Conservation (phyloP, 2,888 invertebrate genomes). For the Nephrotoma appendiculata region DNA sequence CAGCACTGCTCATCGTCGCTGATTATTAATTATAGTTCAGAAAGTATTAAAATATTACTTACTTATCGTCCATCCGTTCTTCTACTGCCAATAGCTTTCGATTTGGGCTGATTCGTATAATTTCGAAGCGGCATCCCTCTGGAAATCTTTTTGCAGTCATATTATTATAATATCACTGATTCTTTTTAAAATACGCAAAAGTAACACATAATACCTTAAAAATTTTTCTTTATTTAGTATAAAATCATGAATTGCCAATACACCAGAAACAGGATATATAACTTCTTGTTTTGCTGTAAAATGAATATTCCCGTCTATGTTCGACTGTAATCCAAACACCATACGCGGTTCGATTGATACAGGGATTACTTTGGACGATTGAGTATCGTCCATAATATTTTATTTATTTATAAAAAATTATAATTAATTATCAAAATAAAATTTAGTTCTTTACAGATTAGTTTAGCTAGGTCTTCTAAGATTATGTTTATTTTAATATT, state of each 20-base stretch:
- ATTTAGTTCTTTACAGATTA: neutral
- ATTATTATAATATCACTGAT: neutral
- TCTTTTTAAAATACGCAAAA: neutral
- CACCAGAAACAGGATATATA: conserved; percentile 66
- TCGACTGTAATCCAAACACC: conserved; percentile 28
- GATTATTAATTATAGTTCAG: neutral
- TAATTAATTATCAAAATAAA: conserved; percentile 3
- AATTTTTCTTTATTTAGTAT: conserved; percentile 56
- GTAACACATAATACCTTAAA: conserved; percentile 33
- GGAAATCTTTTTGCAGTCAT: conserved; percentile 20
- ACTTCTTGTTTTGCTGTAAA: conserved; percentile 60
- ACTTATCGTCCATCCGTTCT: conserved; percentile 16
- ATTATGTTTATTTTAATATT: neutral
- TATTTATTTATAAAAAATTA: conserved; percentile 5
- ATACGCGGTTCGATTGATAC: conserved; percentile 27
- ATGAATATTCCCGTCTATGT: conserved; percentile 51
- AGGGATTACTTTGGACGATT: conserved; percentile 10
- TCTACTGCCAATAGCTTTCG: conserved; percentile 27
- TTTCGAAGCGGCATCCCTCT: conserved; percentile 22
- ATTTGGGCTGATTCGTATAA: conserved; percentile 26
- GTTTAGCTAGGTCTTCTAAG: neutral
- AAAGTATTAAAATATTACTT: neutral
- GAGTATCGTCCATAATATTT: conserved; percentile 10
- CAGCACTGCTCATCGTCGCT: too few relatives aligned
- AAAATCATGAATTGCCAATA: conserved; percentile 59